phyloP scores from a whole-genome alignment of 2,797 vertebrate genomes.

The Petrocephalus sullivani region DNA sequence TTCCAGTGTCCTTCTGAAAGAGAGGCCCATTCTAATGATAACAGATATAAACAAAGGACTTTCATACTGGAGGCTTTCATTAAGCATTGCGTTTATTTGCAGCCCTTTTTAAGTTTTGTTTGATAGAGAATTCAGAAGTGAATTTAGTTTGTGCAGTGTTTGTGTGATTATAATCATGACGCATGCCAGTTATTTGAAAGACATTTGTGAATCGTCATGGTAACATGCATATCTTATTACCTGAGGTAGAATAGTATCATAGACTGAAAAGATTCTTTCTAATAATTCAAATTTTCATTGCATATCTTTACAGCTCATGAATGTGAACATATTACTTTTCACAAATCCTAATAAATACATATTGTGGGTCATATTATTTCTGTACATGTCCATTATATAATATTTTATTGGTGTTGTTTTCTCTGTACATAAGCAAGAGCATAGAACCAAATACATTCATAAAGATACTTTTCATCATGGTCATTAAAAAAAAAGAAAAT shows the following conservation, averaged over 20 bases:
- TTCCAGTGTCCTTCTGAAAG: neutral
- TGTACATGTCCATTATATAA: neutral
- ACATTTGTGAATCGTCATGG: constrained; percentile 7
- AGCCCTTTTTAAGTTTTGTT: neutral
- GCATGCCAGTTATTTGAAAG: constrained; percentile 6
- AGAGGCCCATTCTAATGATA: neutral
- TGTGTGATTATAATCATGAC: neutral
- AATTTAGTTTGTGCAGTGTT: neutral
- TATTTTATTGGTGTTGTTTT: neutral
- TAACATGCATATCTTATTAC: neutral
- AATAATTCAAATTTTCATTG: neutral
- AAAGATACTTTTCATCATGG: neutral
- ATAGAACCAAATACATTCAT: neutral
- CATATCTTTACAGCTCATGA: constrained; percentile 1
- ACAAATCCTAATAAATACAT: neutral
- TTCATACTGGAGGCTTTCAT: neutral
- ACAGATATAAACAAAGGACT: neutral
- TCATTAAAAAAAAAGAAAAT: neutral
- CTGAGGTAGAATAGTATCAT: neutral
- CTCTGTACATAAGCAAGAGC: neutral
- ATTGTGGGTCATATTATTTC: neutral
- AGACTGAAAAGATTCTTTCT: neutral
- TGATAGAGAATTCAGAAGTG: neutral
- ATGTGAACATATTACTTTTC: neutral
- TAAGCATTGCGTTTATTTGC: neutral